Evolutionary conservation across 2,797 vertebrate species (phyloP).

Genomic region (Ctenopoma kingsleyae): DNA sequence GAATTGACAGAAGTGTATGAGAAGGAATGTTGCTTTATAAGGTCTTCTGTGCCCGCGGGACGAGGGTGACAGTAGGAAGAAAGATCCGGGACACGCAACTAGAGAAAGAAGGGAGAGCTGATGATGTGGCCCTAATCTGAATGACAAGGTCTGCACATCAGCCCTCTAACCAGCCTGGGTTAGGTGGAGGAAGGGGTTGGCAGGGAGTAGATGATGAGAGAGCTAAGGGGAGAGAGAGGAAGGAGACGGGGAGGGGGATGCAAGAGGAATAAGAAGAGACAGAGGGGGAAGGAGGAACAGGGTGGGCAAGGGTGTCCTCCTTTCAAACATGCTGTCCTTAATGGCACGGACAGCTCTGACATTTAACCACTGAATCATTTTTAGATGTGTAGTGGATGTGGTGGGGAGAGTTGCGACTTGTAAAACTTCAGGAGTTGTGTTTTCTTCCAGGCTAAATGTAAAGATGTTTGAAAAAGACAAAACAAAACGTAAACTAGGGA

Average conservation of each 20-base stretch:
- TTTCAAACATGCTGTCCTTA: conserved; percentile 88
- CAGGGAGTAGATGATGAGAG: conserved; percentile 64
- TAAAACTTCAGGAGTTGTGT: conserved; percentile 35
- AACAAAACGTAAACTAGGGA: background rate
- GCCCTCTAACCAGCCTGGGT: conserved; percentile 70
- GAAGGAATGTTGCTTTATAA: conserved; percentile 78
- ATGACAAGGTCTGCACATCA: conserved; percentile 88
- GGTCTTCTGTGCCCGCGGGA: conserved; percentile 79
- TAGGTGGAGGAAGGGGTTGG: conserved; percentile 45
- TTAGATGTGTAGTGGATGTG: conserved; percentile 69
- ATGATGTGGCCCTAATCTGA: conserved; percentile 92
- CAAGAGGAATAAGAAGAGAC: conserved; percentile 75
- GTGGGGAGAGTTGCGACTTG: conserved; percentile 40
- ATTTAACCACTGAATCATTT: conserved; percentile 82
- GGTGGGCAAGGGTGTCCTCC: conserved; percentile 70
- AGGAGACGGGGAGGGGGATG: conserved; percentile 67
- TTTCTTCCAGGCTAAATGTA: conserved; percentile 39
- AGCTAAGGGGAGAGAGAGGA: conserved; percentile 73
- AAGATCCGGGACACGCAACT: conserved; percentile 66
- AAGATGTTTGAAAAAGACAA: conserved; percentile 26
- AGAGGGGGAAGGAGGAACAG: conserved; percentile 57
- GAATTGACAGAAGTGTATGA: conserved; percentile 88
- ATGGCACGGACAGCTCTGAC: conserved; percentile 83
- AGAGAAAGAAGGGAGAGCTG: conserved; percentile 83
- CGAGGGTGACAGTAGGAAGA: conserved; percentile 68